Percentiles rank a stretch among this genome's conserved stretches.
Conservation (phyloP, 2,113 vertebrate genomes). For the Menura novaehollandiae region DNA sequence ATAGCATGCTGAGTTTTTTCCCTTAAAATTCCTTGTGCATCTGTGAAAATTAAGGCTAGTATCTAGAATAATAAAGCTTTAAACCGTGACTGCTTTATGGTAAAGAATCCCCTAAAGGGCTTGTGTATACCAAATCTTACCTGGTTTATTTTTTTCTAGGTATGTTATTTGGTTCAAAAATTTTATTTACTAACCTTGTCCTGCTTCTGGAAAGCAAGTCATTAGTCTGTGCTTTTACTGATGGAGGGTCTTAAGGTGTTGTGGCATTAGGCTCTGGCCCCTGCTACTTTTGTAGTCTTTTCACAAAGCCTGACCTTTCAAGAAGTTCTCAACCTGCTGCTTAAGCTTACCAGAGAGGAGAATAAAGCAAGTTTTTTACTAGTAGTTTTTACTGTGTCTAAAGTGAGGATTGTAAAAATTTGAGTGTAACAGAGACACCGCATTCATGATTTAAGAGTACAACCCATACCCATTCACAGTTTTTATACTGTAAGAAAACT, state of each 20-base stretch:
- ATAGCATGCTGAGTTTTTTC: background rate
- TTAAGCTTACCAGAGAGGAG: background rate
- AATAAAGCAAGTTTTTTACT: background rate
- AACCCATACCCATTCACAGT: slow-evolving; percentile 12
- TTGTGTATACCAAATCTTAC: background rate
- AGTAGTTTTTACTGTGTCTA: background rate
- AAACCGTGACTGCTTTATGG: background rate
- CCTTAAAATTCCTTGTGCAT: background rate
- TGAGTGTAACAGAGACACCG: background rate
- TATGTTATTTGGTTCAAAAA: background rate
- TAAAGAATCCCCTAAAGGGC: background rate
- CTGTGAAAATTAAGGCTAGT: background rate
- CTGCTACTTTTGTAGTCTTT: background rate
- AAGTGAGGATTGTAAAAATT: background rate
- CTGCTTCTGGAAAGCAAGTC: background rate
- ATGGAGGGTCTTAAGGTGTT: background rate
- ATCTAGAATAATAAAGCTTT: background rate
- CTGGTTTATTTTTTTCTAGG: accelerated
- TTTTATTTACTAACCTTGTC: background rate
- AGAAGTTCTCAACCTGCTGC: background rate
- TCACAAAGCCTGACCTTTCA: background rate
- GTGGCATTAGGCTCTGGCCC: background rate
- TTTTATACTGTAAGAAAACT: slow-evolving; percentile 43
- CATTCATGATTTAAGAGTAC: slow-evolving; percentile 47
- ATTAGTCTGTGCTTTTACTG: background rate